Evolutionary conservation across 2,888 invertebrate genomes (phyloP).

Genomic region (Eupithecia pulchellata): DNA sequence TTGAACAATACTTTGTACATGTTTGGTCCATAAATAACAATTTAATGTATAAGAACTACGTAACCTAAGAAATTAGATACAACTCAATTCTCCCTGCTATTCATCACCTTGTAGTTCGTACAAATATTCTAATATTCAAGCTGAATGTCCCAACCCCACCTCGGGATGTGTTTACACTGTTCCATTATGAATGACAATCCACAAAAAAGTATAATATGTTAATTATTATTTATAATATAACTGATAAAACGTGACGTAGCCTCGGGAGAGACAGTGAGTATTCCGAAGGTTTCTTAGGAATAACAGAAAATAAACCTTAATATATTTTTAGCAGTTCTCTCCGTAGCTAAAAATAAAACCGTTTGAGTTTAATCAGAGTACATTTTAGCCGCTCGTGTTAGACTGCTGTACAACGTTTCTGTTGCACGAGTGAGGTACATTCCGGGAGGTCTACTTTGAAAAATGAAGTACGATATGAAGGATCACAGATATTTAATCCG

Average conservation of each 20-base stretch:
- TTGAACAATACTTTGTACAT: too few species aligned
- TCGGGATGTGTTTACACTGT: neutral
- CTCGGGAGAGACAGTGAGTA: neutral
- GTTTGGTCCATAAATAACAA: too few species aligned
- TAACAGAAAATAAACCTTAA: neutral
- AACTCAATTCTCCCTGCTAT: too few species aligned
- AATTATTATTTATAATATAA: too few species aligned
- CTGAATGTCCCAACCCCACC: too few species aligned
- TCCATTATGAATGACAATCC: too few species aligned
- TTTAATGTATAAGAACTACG: too few species aligned
- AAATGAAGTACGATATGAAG: neutral
- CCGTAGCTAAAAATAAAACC: neutral
- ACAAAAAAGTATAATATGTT: neutral
- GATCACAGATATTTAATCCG: neutral
- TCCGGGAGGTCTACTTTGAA: neutral
- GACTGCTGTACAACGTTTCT: constrained; percentile 29
- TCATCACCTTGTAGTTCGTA: too few species aligned
- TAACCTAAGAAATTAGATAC: too few species aligned
- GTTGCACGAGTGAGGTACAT: constrained; percentile 2
- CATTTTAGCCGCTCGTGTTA: constrained; percentile 24
- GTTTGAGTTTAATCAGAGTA: neutral
- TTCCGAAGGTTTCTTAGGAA: neutral
- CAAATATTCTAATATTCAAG: too few species aligned
- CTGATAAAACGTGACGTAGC: neutral
- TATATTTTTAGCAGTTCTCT: neutral